Evolutionary conservation across 2,113 vertebrate genomes (phyloP), one percentile per base, ranked within the genome.

Genomic region (Myotis yumanensis): DNA sequence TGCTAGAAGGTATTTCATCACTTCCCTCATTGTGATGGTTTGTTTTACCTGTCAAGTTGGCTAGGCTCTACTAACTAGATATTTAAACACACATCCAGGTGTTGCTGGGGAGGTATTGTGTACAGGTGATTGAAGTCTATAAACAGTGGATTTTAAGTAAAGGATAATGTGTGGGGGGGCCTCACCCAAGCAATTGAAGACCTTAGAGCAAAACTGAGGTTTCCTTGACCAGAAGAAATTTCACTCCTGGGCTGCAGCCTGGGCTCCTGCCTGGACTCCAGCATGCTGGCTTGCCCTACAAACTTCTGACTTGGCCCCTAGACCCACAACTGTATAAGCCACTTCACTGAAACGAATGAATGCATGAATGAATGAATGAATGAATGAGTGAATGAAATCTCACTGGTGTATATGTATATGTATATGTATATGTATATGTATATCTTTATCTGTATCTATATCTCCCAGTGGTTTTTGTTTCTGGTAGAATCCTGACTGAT

Each of bases 41-140:
- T 17, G 40, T 51, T 51, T 51, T 43, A 81, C 6, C 15, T 11
- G 54, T 69, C 5, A 1, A 0, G 17, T 4, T 37, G 54, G 71
- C 37, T 12, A 17, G 35, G 2, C 16, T 30, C 17, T 2, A 3
- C 25, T 0, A 1, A 30, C 62, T 35, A 6, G 32, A 16, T 64
- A 11, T 20, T 5, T 64, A 37, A 76, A 30, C 46, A 22, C 40
- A 23, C 2, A 3, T n/a, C 20, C 0, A 15, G 68, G 17, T 46
- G 22, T 43, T 23, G 43, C 32, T 10, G 28, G 11, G 59, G 68
- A 54, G 9, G 52, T 30, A 11, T 57, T 79, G 35, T 66, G 16
- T 17, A 14, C 16, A 40, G 18, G 17, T 2, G 3, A 18, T 18
- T 4, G 48, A 64, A 66, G 7, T 11, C 32, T 88, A 62, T 3